Conservation (phyloP, 2,797 vertebrate genomes). For the Denticeps clupeoides region DNA sequence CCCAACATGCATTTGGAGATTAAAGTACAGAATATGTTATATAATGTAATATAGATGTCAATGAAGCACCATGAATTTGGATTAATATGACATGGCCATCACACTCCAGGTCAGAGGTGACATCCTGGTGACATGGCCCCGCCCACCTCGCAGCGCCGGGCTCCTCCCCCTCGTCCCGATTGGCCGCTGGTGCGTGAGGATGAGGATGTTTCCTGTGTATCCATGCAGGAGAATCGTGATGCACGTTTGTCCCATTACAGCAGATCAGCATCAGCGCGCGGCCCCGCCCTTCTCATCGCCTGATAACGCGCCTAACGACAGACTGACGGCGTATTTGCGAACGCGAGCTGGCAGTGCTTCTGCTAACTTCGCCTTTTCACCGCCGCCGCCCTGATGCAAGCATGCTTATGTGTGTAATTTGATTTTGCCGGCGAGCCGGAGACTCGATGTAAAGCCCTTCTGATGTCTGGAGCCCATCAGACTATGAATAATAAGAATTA, state of each 20-base stretch:
- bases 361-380: slow-evolving; percentile 75
- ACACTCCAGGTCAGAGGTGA: too few relatives aligned
- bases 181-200: too few relatives aligned
- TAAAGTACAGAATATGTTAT: too few relatives aligned
- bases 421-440: slow-evolving; percentile 78
- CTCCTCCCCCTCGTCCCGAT: too few relatives aligned
- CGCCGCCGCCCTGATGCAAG: slow-evolving; percentile 73
- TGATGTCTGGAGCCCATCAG: slow-evolving; percentile 76
- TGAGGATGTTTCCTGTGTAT: slow-evolving; percentile 91
- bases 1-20: too few relatives aligned
- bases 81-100: too few relatives aligned
- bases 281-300: slow-evolving; percentile 89
- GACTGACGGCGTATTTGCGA: slow-evolving; percentile 93
- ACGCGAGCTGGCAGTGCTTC: slow-evolving; percentile 82
- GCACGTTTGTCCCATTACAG: slow-evolving; percentile 89
- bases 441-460: too few relatives aligned
- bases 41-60: too few relatives aligned
- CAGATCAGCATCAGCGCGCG: slow-evolving; percentile 82
- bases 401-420: slow-evolving; percentile 88
- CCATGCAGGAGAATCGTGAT: slow-evolving; percentile 85
- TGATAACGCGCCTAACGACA: slow-evolving; percentile 99
- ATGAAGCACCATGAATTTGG: too few relatives aligned
- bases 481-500: slow-evolving; percentile 59
- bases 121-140: too few relatives aligned
- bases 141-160: too few relatives aligned